Conservation (phyloP, 2,888 invertebrate genomes). For the Pammene fasciana region DNA sequence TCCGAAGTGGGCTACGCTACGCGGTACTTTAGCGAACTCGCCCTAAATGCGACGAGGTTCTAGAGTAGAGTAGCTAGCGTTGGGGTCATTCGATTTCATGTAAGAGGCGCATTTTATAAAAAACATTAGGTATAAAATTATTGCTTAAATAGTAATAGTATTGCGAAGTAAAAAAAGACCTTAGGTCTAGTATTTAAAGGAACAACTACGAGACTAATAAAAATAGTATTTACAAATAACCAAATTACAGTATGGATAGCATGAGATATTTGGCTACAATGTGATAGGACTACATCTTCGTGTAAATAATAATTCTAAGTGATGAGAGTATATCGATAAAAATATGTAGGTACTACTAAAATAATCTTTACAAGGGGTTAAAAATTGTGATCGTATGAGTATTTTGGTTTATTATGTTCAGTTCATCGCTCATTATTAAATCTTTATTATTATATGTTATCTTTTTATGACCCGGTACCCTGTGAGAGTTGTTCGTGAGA, state of each 20-base stretch:
- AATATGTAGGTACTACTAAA: slow-evolving; percentile 52
- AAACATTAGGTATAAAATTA: slow-evolving; percentile 70
- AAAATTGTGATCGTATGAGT: slow-evolving; percentile 76
- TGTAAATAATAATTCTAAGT: slow-evolving; percentile 64
- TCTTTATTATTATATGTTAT: slow-evolving; percentile 56
- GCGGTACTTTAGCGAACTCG: slow-evolving; percentile 50
- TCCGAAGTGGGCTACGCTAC: slow-evolving; percentile 51
- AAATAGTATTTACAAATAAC: slow-evolving; percentile 76
- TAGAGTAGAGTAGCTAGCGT: slow-evolving; percentile 43
- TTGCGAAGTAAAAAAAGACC: slow-evolving; percentile 78
- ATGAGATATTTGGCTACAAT: slow-evolving; percentile 82
- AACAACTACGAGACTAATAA: slow-evolving; percentile 78
- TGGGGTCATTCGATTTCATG: slow-evolving; percentile 43
- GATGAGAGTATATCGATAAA: slow-evolving; percentile 58
- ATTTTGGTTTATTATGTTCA: slow-evolving; percentile 74
- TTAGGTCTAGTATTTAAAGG: slow-evolving; percentile 76
- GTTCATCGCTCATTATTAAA: slow-evolving; percentile 56
- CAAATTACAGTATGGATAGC: slow-evolving; percentile 67
- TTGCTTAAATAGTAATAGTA: slow-evolving; percentile 78
- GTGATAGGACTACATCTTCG: slow-evolving; percentile 74
- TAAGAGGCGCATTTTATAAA: slow-evolving; percentile 47
- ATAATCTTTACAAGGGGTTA: slow-evolving; percentile 62
- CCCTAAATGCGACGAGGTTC: slow-evolving; percentile 46
- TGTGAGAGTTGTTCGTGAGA: slow-evolving; percentile 73
- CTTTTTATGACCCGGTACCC: slow-evolving; percentile 74